Percentiles rank a stretch among this genome's conserved stretches.
phyloP scores from a whole-genome alignment of 2,113 vertebrate species.

The Callionymus lyra region DNA sequence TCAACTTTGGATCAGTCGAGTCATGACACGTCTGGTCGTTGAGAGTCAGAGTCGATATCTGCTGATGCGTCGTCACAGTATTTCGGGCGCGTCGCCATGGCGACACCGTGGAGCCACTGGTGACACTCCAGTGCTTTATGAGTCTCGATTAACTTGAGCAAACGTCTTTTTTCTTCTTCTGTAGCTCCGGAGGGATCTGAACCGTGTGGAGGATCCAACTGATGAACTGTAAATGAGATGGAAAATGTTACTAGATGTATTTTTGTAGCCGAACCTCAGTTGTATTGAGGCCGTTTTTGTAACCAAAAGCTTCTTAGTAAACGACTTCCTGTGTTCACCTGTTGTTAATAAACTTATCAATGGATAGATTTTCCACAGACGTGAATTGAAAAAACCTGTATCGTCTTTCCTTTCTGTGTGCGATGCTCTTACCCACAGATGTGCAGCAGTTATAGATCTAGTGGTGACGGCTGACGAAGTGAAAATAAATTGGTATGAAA shows the following conservation, averaged over 20 bases:
- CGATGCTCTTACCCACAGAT: too few relatives aligned
- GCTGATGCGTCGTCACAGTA: neutral
- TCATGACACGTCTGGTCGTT: neutral
- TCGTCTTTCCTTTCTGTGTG: too few relatives aligned
- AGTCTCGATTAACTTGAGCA: slow-evolving; percentile 41
- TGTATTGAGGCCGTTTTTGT: slow-evolving; percentile 50
- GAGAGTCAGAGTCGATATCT: neutral
- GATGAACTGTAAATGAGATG: slow-evolving; percentile 2
- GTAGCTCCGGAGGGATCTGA: too few relatives aligned
- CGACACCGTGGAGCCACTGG: slow-evolving; percentile 1
- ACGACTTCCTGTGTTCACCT: neutral
- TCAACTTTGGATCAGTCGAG: too few relatives aligned
- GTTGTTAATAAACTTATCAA: neutral
- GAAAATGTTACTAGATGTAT: slow-evolving; percentile 47
- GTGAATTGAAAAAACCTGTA: neutral
- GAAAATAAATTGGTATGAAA: slow-evolving; percentile 22
- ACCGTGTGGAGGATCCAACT: too few relatives aligned
- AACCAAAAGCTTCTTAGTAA: slow-evolving; percentile 19
- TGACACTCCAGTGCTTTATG: neutral
- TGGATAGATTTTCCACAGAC: neutral
- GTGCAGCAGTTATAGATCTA: slow-evolving; percentile 4
- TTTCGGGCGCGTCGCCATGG: slow-evolving; percentile 11
- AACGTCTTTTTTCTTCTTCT: too few relatives aligned
- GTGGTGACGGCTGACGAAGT: slow-evolving; percentile 4
- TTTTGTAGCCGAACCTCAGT: slow-evolving; percentile 57